Percentiles rank a stretch among this genome's conserved stretches.
phyloP scores from a whole-genome alignment of 2,888 invertebrate species.

The Drosophila algonquin region DNA sequence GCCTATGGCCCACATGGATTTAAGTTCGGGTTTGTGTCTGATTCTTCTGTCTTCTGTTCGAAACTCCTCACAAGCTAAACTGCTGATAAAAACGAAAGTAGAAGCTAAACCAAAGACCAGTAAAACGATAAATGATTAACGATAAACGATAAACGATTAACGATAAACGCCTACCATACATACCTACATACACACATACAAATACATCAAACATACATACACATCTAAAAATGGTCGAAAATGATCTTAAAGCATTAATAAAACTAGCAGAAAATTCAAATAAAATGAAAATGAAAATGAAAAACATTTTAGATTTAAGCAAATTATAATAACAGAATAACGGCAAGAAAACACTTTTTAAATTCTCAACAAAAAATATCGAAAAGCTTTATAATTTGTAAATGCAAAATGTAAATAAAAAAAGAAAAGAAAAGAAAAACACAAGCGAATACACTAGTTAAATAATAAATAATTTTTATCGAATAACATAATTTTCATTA shows the following conservation, averaged over 20 bases:
- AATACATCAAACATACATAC: too few relatives aligned
- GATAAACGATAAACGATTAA: not conserved
- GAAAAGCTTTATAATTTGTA: slow-evolving; percentile 44
- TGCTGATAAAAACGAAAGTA: slow-evolving; percentile 44
- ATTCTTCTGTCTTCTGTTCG: not conserved
- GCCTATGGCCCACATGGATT: slow-evolving; percentile 5
- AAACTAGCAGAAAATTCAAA: slow-evolving; percentile 10
- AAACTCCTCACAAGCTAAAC: slow-evolving; percentile 50
- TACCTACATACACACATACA: too few relatives aligned
- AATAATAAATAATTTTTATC: slow-evolving; percentile 51
- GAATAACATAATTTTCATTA: slow-evolving; percentile 37
- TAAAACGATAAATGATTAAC: slow-evolving; percentile 14
- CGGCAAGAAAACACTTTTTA: slow-evolving; percentile 19
- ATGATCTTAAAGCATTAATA: slow-evolving; percentile 26
- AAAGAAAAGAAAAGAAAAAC: slow-evolving; percentile 15
- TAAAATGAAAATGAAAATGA: too few relatives aligned
- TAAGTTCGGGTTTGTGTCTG: slow-evolving; percentile 18
- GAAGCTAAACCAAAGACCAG: slow-evolving; percentile 37
- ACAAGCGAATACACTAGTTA: slow-evolving; percentile 39
- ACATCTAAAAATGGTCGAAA: slow-evolving; percentile 2
- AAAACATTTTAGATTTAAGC: slow-evolving; percentile 1
- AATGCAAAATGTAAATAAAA: slow-evolving; percentile 45
- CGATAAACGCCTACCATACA: too few relatives aligned
- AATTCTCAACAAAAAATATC: slow-evolving; percentile 32
- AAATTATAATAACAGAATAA: slow-evolving; percentile 4